Base-by-base conservation (phyloP, 2,113 vertebrate genomes). In the Stegostoma tigrinum region DNA sequence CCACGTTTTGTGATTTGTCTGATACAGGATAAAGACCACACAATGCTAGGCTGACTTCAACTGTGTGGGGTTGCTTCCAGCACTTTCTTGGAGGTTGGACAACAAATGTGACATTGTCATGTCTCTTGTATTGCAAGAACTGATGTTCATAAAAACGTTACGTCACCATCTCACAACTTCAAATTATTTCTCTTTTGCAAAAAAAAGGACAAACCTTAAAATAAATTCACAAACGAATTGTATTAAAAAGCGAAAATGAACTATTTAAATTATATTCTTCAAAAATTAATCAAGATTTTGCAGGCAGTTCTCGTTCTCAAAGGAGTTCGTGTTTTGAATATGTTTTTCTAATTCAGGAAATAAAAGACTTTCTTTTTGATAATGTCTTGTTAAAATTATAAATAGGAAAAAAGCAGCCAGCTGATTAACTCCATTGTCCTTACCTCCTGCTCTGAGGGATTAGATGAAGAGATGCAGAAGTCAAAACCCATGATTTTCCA, bases 401-500 rank as follows among this genome's bases (percentile, higher is more conserved):
- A 93, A 93, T 83, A 45, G 38, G 15, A 83, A 38, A 42, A 38
- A 61, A 61, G 17, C 89, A 93, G n/a, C 38, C 45, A 17, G 61
- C 19, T 90, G 52, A 55, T 45, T 85, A 45, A 55, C 21, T 52
- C 67, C 61, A 72, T 48, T 45, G 95, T 95, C 70, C 96, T 97
- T 97, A 99, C 99, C 98, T 99, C 98, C 90, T 98, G 97, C 45
- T 99, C 99, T 8, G 99, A 98, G 14, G 99, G 98, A 97, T 99
- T 99, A 96, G 96, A 97, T 34, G 99, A 98, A 10, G 98, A 99
- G 96, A 99, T 98, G 97, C 98, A 99, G 97, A 99, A 99, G 97
- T 99, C 99, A 96, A 99, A 99, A 91, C 99, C 99, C 99, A 99
- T 99, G 96, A 99, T 99, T 98, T 99, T 99, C 99, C 99, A 99